Evolutionary conservation across 1,140 invertebrate species (phyloP), one percentile per base, ranked within the genome.

Genomic region (Heterodera schachtii): DNA sequence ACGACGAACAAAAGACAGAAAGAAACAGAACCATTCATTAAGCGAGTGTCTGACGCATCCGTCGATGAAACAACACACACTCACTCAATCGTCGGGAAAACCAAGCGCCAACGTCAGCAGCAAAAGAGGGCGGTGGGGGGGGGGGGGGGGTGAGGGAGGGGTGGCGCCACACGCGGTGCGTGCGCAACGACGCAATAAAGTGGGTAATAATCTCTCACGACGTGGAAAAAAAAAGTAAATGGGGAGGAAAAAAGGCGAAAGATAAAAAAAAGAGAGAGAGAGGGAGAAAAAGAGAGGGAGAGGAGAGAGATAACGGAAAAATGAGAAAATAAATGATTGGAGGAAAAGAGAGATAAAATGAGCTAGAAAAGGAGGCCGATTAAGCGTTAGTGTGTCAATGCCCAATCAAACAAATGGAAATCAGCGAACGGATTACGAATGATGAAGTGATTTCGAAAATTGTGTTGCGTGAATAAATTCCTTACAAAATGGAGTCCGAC

Each of bases 401-500:
- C 31, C 31, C 16, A 4, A 11, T 46, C 46, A 6, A 57, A 49
- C 19, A 77, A 66, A 77, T 67, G 11, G 16, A 47, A 64, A 49
- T 19, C 19, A 21, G 41, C 16, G 44, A 8, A n/a, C 16, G 47
- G 8, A 8, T 16, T 21, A 52, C 11, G 21, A 60, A 52, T 64
- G 16, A 60, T 6, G 41, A 75, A 75, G 47, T 46, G 44, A 44
- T 57, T n/a, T 64, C 6, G 41, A 3, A 75, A 75, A 76, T 43
- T 44, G 6, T 6, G 11, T 8, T 52, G 49, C 19, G 57, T 43
- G 66, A 76, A 31, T 31, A 31, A 57, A 66, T 78, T 9, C 31
- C 49, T 31, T 52, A 71, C 69, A 71, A 43, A 71, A 43, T 71
- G 21, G 31, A 11, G 21, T 78, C 77, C n/a, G 70, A 69, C 7